Base-by-base conservation (phyloP, 2,888 invertebrate genomes). In the Oscheius sp. region DNA sequence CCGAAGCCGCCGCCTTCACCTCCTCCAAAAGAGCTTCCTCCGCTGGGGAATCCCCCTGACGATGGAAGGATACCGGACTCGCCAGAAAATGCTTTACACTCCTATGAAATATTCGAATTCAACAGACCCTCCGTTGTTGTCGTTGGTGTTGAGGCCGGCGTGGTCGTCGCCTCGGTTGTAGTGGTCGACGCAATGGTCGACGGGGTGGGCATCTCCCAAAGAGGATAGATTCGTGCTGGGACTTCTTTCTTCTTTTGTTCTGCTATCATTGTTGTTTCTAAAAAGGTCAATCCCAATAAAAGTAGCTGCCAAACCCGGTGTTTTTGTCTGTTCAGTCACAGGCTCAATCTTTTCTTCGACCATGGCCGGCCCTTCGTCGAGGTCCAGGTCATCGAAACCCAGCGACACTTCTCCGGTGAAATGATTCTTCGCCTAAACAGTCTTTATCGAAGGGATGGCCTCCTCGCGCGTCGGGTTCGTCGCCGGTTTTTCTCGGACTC, bases 321-420 rank as follows among this genome's bases (percentile, higher is more conserved):
- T 53, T 7, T 53, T 23, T 7, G 21, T 9, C 53, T 53, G 53
- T 53, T 23, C 53, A 2, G 53, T 58, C 59, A 18, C 18, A n/a
- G 9, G 59, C 18, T 5, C 35, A 35, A 35, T 18, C 59, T n/a
- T 59, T 18, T 29, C 59, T 35, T 35, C 41, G 21, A 35, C 18
- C 59, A n/a, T n/a, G n/a, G 29, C 59, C 13, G 35, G 35, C 35
- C 35, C 63, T 45, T 2, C 52, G 2, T 49, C 52, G 16, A 52
- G 18, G 7, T 27, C 66, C 25, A 66, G 49, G 27, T 70, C 69
- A 23, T 56, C 69, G 27, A 70, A 70, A 6, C 69, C 69, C 18
- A 70, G 56, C 6, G 69, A 70, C 16, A 70, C 69, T 21, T 56
- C 43, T 12, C 69, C 69, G 58, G 69, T 70, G 35, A 46, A 70